phyloP scores from a whole-genome alignment of 2,888 invertebrate species.

The Prosopocoilus inquinatus region DNA sequence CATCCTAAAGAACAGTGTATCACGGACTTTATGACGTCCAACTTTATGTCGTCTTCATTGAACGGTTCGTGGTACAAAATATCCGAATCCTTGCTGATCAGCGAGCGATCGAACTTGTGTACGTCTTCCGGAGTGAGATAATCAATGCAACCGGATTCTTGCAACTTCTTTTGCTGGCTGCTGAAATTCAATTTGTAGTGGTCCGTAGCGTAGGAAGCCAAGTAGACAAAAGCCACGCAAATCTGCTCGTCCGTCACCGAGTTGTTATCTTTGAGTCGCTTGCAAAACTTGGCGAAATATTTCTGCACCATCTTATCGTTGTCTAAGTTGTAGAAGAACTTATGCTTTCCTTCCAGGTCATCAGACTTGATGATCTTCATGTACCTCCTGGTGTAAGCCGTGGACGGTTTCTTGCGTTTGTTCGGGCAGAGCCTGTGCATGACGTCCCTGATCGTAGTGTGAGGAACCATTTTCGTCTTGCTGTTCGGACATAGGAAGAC shows the following conservation, averaged over 20 bases:
- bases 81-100: neutral
- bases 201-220: slow-evolving; percentile 17
- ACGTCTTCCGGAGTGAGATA: slow-evolving; percentile 8
- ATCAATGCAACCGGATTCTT: slow-evolving; percentile 14
- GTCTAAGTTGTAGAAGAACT: slow-evolving; percentile 7
- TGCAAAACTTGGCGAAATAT: slow-evolving; percentile 19
- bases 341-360: slow-evolving; percentile 6
- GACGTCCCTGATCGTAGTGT: slow-evolving; percentile 56
- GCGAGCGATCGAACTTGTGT: slow-evolving; percentile 1
- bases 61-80: slow-evolving; percentile 46
- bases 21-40: slow-evolving; percentile 57
- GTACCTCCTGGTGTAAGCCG: slow-evolving; percentile 65
- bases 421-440: slow-evolving; percentile 52
- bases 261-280: slow-evolving; percentile 6
- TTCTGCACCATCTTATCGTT: slow-evolving; percentile 22
- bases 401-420: slow-evolving; percentile 66
- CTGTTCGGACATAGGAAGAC: slow-evolving; percentile 54
- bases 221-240: slow-evolving; percentile 20
- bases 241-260: slow-evolving; percentile 15
- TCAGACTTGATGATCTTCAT: slow-evolving; percentile 51
- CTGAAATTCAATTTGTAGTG: slow-evolving; percentile 10
- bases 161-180: slow-evolving; percentile 13
- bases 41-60: slow-evolving; percentile 53
- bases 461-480: slow-evolving; percentile 49
- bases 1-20: slow-evolving; percentile 67